phyloP scores from a whole-genome alignment of 1,140 invertebrate species.

The Rhyacophila brunnea region DNA sequence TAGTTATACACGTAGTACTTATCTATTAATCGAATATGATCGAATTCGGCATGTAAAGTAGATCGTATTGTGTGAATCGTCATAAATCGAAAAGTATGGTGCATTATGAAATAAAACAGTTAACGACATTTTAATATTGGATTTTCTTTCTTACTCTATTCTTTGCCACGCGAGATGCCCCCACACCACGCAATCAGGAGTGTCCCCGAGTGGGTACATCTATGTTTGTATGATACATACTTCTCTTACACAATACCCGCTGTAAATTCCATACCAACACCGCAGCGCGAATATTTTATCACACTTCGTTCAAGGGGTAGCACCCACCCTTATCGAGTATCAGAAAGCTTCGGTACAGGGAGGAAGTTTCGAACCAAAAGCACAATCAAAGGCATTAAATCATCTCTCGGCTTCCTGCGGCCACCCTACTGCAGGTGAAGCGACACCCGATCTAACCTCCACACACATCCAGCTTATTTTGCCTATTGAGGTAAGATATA shows the following conservation, averaged over 20 bases:
- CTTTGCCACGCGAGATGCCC: background rate
- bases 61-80: too few relatives aligned
- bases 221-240: background rate
- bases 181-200: conserved; percentile 13
- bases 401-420: conserved; percentile 35
- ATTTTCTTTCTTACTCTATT: background rate
- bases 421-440: conserved; percentile 21
- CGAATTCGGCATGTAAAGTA: too few relatives aligned
- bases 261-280: conserved; percentile 25
- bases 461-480: conserved; percentile 33
- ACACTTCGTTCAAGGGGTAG: conserved; percentile 31
- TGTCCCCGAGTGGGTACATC: background rate
- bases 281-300: conserved; percentile 34
- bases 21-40: too few relatives aligned
- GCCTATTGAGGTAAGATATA: conserved; percentile 36
- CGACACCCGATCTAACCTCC: conserved; percentile 15
- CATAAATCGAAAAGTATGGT: too few relatives aligned
- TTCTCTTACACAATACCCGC: conserved; percentile 27
- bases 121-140: too few relatives aligned
- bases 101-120: too few relatives aligned
- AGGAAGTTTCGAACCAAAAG: conserved; percentile 36
- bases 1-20: too few relatives aligned
- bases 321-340: conserved; percentile 29
- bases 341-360: conserved; percentile 18
- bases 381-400: conserved; percentile 38